phyloP scores from a whole-genome alignment of 2,888 invertebrate species.

The Dusona sp. region DNA sequence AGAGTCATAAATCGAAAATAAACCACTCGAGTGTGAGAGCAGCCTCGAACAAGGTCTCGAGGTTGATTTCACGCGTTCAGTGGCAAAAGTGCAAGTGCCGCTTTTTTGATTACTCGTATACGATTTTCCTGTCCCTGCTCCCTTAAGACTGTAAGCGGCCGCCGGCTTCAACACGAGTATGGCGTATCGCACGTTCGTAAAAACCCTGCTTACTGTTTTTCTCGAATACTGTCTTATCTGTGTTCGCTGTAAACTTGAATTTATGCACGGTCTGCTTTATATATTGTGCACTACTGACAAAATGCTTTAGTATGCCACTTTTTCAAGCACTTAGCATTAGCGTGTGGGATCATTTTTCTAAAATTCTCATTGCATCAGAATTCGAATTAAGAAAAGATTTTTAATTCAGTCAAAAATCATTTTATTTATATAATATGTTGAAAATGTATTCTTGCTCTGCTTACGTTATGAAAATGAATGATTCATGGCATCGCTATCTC shows the following conservation, averaged over 20 bases:
- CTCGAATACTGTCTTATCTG: background rate
- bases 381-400: background rate
- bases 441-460: background rate
- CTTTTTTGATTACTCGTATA: constrained; percentile 33
- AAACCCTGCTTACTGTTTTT: constrained; percentile 6
- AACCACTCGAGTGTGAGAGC: constrained; percentile 65
- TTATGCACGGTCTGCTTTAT: constrained; percentile 27
- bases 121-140: constrained; percentile 16
- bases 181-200: constrained; percentile 28
- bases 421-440: background rate
- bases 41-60: constrained; percentile 21
- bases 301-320: constrained; percentile 1
- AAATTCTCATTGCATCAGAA: background rate
- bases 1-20: constrained; percentile 70
- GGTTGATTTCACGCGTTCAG: constrained; percentile 14
- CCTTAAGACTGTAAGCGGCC: constrained; percentile 5
- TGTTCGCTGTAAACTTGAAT: constrained; percentile 8
- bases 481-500: constrained; percentile 11
- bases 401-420: background rate
- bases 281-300: background rate
- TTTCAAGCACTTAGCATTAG: background rate
- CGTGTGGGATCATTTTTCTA: background rate
- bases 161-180: background rate
- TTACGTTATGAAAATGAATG: background rate
- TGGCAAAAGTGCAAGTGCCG: constrained; percentile 41